phyloP scores from a whole-genome alignment of 1,140 invertebrate genomes.

The Lepidurus apus region DNA sequence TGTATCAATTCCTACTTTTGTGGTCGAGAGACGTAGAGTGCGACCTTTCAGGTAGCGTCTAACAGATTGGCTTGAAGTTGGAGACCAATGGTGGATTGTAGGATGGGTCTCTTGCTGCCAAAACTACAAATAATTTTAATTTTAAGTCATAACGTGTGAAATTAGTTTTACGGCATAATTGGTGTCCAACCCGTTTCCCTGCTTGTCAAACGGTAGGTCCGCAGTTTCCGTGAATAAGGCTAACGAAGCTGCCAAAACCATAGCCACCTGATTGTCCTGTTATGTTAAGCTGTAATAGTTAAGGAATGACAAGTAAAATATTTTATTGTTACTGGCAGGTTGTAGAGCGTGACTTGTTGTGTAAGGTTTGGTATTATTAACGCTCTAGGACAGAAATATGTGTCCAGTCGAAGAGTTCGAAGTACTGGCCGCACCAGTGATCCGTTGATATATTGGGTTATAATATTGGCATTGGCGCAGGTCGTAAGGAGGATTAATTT shows the following conservation, averaged over 20 bases:
- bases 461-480: background rate
- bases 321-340: background rate
- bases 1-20: background rate
- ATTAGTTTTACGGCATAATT: background rate
- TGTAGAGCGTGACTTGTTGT: background rate
- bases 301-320: background rate
- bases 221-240: background rate
- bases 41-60: background rate
- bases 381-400: background rate
- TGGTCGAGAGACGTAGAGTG: background rate
- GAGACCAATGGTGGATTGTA: background rate
- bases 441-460: background rate
- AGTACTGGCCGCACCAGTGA: background rate
- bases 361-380: background rate
- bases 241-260: background rate
- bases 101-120: background rate
- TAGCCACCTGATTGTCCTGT: background rate
- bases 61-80: background rate
- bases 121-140: background rate
- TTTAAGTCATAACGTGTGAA: background rate
- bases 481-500: background rate
- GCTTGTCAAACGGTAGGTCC: background rate
- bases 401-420: background rate
- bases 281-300: background rate
- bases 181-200: background rate